A percentile compares a stretch with the other conserved stretches of the same genome.
Conservation (phyloP, 2,797 vertebrate genomes). For the Pangasius krempfi region DNA sequence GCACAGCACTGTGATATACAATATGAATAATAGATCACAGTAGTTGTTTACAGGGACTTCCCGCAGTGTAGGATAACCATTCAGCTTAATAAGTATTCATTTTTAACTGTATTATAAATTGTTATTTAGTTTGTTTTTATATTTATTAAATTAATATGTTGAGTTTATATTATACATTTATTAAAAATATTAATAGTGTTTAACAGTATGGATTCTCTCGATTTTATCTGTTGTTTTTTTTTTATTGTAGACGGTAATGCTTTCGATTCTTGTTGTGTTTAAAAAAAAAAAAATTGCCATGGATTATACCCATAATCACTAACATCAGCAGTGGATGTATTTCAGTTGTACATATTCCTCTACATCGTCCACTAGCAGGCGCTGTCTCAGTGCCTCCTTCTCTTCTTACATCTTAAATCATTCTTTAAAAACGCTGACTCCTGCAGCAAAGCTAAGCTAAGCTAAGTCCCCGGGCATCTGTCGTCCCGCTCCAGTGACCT, state of each 20-base stretch:
- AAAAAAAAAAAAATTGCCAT: background rate
- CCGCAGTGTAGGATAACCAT: background rate
- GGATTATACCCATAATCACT: background rate
- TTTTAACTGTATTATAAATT: background rate
- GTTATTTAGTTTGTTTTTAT: too few species aligned
- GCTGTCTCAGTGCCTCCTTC: constrained; percentile 9
- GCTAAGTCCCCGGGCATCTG: background rate
- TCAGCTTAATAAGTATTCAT: background rate
- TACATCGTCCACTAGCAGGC: constrained; percentile 48
- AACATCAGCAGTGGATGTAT: background rate
- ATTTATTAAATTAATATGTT: too few species aligned
- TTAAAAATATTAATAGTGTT: background rate
- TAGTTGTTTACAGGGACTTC: background rate
- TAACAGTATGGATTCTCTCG: background rate
- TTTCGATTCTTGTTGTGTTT: background rate
- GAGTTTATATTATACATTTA: too few species aligned
- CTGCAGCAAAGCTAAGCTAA: constrained; percentile 28
- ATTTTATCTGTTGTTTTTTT: background rate
- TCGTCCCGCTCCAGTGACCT: constrained; percentile 28
- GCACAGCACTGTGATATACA: background rate
- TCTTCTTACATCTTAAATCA: constrained; percentile 10
- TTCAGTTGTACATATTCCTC: background rate
- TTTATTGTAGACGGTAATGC: background rate
- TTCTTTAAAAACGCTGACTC: constrained; percentile 38
- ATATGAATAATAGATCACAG: background rate